Base-by-base conservation (phyloP, 2,888 invertebrate species). In the Liodrosophila aerea region DNA sequence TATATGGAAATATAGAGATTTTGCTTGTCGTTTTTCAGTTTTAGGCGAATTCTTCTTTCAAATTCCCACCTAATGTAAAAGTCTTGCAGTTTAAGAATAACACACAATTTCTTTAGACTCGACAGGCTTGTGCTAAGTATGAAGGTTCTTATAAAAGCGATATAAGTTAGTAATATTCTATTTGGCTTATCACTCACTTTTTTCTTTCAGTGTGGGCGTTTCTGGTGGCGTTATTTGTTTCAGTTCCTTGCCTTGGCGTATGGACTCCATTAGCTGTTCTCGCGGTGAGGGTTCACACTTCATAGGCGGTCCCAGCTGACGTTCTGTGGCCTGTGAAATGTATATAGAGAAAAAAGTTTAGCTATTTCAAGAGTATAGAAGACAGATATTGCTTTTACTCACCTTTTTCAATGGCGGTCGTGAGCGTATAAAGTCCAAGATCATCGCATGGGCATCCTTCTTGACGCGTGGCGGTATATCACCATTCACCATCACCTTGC, bases 341-440 rank as follows among this genome's bases (percentile, higher is more conserved):
- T 30, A 33, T 13, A 3, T 11, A 27, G 11, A 40, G 12, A 7
- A 11, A 33, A 30, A 49, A 29, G n/a, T 47, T 29, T n/a, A n/a
- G n/a, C n/a, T n/a, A n/a, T n/a, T n/a, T n/a, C n/a, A n/a, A n/a
- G n/a, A n/a, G 11, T 16, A 33, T 9, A 4, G 15, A 3, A 47
- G 7, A 11, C 7, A 12, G 16, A 15, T 16, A 31, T 1, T 4
- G n/a, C 11, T 11, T 44, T 13, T 65, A 83, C 90, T 89, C 90
- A 95, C 97, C 92, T 97, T 97, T 91, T 94, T 95, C 52, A 98
- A 92, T 67, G 98, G 97, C 58, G 98, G 98, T 88, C 98, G 93
- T 88, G 97, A 97, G 89, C 98, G 93, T 88, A 98, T 98, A 91
- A 98, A 98, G 90, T 98, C 98, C 88, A 98, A 93, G 88, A 98